Conservation (phyloP, 2,888 invertebrate genomes). For the Mycalesis mineus region DNA sequence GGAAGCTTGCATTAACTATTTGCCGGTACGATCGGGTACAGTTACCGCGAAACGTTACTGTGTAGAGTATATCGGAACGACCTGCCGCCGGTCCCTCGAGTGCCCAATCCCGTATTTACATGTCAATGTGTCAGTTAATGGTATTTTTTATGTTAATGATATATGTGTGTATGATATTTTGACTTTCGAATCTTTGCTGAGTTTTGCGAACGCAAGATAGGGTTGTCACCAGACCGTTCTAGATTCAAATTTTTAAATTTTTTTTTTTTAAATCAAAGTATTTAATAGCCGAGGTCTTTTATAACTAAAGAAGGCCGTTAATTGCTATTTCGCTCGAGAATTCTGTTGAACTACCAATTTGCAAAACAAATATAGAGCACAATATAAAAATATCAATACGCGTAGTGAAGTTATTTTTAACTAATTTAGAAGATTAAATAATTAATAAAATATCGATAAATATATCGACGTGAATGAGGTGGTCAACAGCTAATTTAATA, state of each 20-base stretch:
- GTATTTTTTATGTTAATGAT: neutral
- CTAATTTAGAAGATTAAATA: no score
- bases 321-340: no score
- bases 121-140: neutral
- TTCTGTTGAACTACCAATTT: no score
- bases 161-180: neutral
- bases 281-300: no score
- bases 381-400: no score
- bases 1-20: conserved; percentile 17
- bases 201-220: neutral
- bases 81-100: neutral
- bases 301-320: no score
- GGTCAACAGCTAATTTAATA: neutral
- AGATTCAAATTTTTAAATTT: no score
- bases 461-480: no score
- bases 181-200: neutral
- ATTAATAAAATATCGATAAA: no score
- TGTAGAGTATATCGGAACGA: neutral
- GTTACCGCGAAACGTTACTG: conserved; percentile 25
- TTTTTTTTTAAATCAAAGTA: no score
- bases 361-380: no score
- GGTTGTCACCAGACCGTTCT: neutral
- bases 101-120: neutral
- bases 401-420: no score
- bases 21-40: conserved; percentile 28